Evolutionary conservation across 2,113 vertebrate genomes (phyloP).

Genomic region (Urocitellus parryii): DNA sequence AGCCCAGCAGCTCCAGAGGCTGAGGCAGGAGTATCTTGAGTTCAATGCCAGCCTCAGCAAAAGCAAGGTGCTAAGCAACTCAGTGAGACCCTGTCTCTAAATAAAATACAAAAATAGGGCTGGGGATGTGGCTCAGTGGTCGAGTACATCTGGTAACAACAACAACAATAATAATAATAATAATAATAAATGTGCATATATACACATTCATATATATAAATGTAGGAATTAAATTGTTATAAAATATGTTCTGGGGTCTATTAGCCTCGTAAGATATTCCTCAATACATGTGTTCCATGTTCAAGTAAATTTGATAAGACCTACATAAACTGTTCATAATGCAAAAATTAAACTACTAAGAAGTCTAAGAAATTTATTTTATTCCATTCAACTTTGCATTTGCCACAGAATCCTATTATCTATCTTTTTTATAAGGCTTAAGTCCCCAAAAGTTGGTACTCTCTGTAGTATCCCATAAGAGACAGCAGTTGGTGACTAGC

Average conservation of each 20-base stretch:
- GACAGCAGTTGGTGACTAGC: neutral
- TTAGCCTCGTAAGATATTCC: neutral
- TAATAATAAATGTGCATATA: too few relatives aligned
- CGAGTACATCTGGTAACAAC: too few relatives aligned
- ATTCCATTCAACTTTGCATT: neutral
- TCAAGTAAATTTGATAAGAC: constrained; percentile 5
- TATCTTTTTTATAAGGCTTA: neutral
- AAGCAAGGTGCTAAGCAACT: too few relatives aligned
- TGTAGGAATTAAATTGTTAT: constrained; percentile 1
- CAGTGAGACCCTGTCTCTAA: too few relatives aligned
- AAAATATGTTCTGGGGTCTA: neutral
- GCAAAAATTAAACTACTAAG: neutral
- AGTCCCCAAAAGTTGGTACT: neutral
- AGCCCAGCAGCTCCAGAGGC: too few relatives aligned
- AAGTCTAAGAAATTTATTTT: neutral
- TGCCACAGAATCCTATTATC: neutral
- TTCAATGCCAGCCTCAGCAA: too few relatives aligned
- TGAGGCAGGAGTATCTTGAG: too few relatives aligned
- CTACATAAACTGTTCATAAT: neutral
- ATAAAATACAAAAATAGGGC: too few relatives aligned
- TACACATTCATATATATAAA: too few relatives aligned
- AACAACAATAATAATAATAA: too few relatives aligned
- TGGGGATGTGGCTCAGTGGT: too few relatives aligned
- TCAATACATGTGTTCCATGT: neutral
- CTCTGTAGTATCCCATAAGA: neutral